A percentile compares a stretch with the other conserved stretches of the same genome.
phyloP scores from a whole-genome alignment of 2,113 vertebrate species.

The Anhinga anhinga region DNA sequence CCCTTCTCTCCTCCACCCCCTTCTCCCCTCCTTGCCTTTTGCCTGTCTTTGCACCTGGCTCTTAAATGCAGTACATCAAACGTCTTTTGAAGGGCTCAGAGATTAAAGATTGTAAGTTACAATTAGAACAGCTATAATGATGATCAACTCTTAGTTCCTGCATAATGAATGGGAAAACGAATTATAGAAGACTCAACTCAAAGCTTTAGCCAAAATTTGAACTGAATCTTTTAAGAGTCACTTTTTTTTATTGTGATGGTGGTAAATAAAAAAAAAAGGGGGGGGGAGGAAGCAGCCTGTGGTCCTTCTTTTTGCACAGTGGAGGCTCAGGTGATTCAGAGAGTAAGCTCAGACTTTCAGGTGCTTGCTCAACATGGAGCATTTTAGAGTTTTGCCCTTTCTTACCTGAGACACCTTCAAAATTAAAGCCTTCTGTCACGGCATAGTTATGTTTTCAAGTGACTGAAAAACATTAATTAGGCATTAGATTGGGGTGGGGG shows the following conservation, averaged over 20 bases:
- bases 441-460: neutral
- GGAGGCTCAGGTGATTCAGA: neutral
- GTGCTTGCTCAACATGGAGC: neutral
- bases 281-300: neutral
- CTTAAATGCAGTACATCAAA: neutral
- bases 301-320: neutral
- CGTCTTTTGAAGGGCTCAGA: constrained; percentile 15
- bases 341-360: neutral
- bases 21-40: fast-evolving
- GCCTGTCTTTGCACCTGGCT: neutral
- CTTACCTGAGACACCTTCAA: neutral
- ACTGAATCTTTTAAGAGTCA: neutral
- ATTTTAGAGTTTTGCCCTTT: neutral
- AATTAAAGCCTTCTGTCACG: neutral
- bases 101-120: constrained; percentile 3
- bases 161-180: constrained; percentile 17
- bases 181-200: neutral
- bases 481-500: neutral
- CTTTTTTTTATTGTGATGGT: neutral
- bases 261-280: neutral
- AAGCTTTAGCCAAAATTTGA: neutral
- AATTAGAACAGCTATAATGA: constrained; percentile 23
- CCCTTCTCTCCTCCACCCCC: neutral
- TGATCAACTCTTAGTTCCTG: neutral
- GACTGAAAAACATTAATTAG: neutral